Evolutionary conservation across 2,888 invertebrate genomes (phyloP).

Genomic region (Dynastes maya): DNA sequence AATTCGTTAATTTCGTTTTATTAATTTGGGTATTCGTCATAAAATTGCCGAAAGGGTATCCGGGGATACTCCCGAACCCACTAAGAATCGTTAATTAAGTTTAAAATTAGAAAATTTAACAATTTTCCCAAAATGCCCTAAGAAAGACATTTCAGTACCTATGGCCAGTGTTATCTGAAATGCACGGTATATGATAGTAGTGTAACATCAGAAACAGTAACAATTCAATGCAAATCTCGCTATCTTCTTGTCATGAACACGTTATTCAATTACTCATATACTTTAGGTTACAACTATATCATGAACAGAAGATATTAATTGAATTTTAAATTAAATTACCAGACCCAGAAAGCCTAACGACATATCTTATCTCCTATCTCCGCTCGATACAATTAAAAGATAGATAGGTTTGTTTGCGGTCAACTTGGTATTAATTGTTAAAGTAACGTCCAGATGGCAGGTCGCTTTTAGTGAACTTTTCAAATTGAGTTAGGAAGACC

Average conservation of each 20-base stretch:
- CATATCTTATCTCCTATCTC: constrained; percentile 35
- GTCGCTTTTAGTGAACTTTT: constrained; percentile 33
- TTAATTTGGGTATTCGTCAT: too few species aligned
- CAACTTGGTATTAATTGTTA: constrained; percentile 46
- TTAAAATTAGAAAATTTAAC: too few species aligned
- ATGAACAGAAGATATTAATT: constrained; percentile 16
- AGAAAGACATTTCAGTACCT: too few species aligned
- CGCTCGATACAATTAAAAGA: constrained; percentile 39
- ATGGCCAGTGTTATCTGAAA: too few species aligned
- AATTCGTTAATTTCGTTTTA: too few species aligned
- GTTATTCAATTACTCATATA: constrained; percentile 21
- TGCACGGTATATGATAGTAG: too few species aligned
- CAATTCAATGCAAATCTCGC: too few species aligned
- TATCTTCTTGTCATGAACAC: background rate
- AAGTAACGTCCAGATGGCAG: constrained; percentile 44
- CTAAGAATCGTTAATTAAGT: too few species aligned
- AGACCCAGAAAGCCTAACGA: constrained; percentile 18
- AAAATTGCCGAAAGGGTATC: too few species aligned
- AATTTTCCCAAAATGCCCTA: too few species aligned
- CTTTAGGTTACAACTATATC: constrained; percentile 11
- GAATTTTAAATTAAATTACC: constrained; percentile 35
- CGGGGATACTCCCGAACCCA: too few species aligned
- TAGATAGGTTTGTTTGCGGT: constrained; percentile 42
- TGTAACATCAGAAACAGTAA: too few species aligned
- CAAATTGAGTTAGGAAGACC: constrained; percentile 38